Conservation (phyloP, 2,113 vertebrate genomes). For the Hemiscyllium ocellatum region DNA sequence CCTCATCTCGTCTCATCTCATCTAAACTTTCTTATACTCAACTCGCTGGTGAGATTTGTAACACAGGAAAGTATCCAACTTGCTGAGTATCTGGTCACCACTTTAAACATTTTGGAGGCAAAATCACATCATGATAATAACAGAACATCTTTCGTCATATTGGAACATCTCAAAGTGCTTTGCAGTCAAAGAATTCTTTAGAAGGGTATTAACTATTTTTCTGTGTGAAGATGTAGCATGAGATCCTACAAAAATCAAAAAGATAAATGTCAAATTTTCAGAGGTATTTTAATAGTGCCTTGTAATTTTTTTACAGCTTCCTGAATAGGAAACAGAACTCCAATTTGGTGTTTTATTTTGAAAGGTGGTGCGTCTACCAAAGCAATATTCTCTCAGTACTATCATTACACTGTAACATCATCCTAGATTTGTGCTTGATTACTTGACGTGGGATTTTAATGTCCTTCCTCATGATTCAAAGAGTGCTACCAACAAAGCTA, state of each 20-base stretch:
- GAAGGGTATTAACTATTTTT: not conserved
- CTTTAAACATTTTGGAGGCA: not conserved
- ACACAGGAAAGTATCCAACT: not conserved
- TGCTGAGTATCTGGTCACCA: not conserved
- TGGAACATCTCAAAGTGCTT: not conserved
- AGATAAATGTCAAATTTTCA: not conserved
- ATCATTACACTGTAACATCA: not conserved
- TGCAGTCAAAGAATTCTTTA: not conserved
- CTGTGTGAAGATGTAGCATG: not conserved
- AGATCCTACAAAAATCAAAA: not conserved
- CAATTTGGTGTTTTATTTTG: not conserved
- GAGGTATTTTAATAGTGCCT: not conserved
- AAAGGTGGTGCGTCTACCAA: not conserved
- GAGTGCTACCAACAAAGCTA: not conserved
- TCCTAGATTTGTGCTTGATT: not conserved
- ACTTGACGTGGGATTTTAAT: not conserved
- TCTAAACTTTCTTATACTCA: not conserved
- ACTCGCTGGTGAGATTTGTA: not conserved
- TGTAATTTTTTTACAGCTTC: not conserved
- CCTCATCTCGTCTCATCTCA: not conserved
- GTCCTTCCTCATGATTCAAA: not conserved
- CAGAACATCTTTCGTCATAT: not conserved
- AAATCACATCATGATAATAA: not conserved
- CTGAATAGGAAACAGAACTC: not conserved
- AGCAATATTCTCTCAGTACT: not conserved